A percentile compares a stretch with the other conserved stretches of the same genome.
These are phyloP conservation scores for Drosophila busckii DNA, from an alignment of 1,140 invertebrate genomes.

Conservation along the genomic window DNA sequence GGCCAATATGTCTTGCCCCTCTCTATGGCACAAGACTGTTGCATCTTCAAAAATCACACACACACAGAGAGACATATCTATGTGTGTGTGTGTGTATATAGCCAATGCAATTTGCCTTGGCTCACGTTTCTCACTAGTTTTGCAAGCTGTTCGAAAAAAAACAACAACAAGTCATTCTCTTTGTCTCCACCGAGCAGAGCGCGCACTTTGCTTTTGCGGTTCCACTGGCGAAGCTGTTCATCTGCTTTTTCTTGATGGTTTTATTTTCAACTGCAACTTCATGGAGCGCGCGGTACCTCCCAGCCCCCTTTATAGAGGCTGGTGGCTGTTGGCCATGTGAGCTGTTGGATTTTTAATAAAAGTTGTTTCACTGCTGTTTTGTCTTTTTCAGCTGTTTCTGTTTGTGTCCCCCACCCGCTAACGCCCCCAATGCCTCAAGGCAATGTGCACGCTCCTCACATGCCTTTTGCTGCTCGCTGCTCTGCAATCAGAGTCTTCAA, in stretches of 20 bases:
- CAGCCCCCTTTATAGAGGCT: too few species aligned
- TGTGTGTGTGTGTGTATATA: constrained; percentile 3
- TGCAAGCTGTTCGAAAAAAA: constrained; percentile 49
- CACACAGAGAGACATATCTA: constrained; percentile 1
- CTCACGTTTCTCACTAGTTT: constrained; percentile 58
- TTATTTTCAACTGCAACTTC: too few species aligned
- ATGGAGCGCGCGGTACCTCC: constrained; percentile 2
- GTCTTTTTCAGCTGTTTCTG: constrained; percentile 33
- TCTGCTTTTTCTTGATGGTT: constrained; percentile 4
- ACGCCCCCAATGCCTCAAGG: too few species aligned
- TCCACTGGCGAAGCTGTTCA: constrained; percentile 1
- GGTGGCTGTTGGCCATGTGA: too few species aligned
- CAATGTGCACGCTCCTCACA: too few species aligned
- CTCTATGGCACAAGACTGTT: constrained; percentile 19
- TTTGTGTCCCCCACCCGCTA: too few species aligned
- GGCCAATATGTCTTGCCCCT: constrained; percentile 20
- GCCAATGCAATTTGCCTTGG: constrained; percentile 42
- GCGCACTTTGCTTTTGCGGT: constrained; percentile 1
- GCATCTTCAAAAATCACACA: constrained; percentile 19
- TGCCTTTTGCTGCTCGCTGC: too few species aligned
- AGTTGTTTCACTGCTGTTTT: constrained; percentile 24
- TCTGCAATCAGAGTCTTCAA: too few species aligned
- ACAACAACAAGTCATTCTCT: constrained; percentile 16
- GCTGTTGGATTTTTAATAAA: constrained; percentile 39
- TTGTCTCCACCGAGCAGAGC: constrained; percentile 23